Conservation (phyloP, 2,888 invertebrate genomes). For the Erynnis tages region DNA sequence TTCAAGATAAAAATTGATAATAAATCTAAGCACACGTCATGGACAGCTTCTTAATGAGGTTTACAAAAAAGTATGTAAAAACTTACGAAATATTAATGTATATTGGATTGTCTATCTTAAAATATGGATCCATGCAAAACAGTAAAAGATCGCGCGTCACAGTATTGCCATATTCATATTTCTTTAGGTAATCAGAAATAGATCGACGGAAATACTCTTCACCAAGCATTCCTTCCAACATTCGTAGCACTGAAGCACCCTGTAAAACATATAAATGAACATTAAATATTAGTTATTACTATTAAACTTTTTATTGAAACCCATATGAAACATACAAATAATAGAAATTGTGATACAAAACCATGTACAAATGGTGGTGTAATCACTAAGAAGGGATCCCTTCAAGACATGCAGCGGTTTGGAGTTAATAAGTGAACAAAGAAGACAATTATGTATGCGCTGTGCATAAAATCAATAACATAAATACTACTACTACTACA, state of each 20-base stretch:
- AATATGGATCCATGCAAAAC: slow-evolving; percentile 80
- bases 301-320: too few relatives aligned
- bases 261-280: slow-evolving; percentile 43
- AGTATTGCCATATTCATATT: slow-evolving; percentile 87
- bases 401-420: too few relatives aligned
- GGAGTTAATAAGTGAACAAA: too few relatives aligned
- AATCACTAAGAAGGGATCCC: too few relatives aligned
- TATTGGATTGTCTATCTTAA: slow-evolving; percentile 63
- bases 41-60: not conserved
- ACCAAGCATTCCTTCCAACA: slow-evolving; percentile 92
- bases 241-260: slow-evolving; percentile 93
- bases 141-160: slow-evolving; percentile 89
- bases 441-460: too few relatives aligned
- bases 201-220: slow-evolving; percentile 86
- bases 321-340: too few relatives aligned
- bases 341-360: too few relatives aligned
- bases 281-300: not conserved
- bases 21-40: too few relatives aligned
- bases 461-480: too few relatives aligned
- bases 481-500: too few relatives aligned
- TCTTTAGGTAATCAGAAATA: slow-evolving; percentile 87
- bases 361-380: too few relatives aligned
- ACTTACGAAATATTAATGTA: slow-evolving; percentile 78
- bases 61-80: not conserved
- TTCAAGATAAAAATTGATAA: too few relatives aligned